Evolutionary conservation across 1,140 invertebrate species (phyloP), one percentile per base, ranked within the genome.

Genomic region (Globodera rostochiensis): DNA sequence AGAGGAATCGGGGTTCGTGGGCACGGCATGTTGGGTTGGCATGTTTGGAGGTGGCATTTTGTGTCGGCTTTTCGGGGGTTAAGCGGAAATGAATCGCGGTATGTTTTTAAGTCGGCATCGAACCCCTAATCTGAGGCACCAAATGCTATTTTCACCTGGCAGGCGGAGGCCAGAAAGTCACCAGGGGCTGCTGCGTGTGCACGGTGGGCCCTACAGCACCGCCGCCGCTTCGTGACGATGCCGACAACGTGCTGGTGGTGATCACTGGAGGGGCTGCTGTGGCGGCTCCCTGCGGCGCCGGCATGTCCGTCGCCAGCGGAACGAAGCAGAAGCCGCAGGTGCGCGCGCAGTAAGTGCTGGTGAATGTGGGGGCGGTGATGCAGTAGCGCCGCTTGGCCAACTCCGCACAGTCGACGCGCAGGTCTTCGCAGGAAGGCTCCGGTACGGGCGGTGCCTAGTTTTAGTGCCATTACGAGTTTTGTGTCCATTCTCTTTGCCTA

Each of bases 341-440:
- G 36, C 82, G 84, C 4, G 87, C 83, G 75, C 88, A 89, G 46
- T 87, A 90, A 6, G 79, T 88, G 69, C 81, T 83, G 57, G 87
- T 88, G 74, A 90, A 89, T 53, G 74, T 81, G 70, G 80, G 80
- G n/a, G 87, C 83, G 25, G 84, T 84, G 25, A 88, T 86, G 77
- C 88, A 89, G 57, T 88, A 88, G 46, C 88, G 89, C 47, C 81
- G 80, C 77, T 81, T 80, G 49, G 86, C 87, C 50, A 89, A 78
- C 73, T 84, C 88, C 80, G 87, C 88, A 88, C 86, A 87, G 90
- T 92, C 84, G 80, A 88, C 83, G 87, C 90, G 85, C 89, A 92
- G 3, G 91, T 90, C 85, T 90, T 91, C 79, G 85, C 87, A 87
- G 88, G 82, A 84, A 8, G 67, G 46, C 21, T 60, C 53, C 15